Base-by-base conservation (phyloP, 1,140 invertebrate species). In the Pseudomyrmex dendroicus region DNA sequence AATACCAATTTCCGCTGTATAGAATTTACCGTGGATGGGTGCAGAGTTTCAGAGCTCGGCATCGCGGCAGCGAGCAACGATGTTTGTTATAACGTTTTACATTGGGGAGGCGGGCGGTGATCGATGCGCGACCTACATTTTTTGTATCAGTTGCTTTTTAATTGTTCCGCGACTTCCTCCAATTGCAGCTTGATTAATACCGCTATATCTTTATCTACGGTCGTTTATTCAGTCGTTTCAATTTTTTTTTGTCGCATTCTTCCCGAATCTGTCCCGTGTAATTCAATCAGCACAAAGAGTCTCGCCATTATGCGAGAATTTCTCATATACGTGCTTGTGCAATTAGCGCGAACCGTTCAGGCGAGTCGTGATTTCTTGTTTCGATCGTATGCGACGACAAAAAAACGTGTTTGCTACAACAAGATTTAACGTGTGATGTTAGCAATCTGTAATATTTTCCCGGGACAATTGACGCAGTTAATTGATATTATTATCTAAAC, bases 1-100 rank as follows among this genome's bases (percentile, higher is more conserved):
- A 88, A 87, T 84, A 87, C 78, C 87, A 84, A 82, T 82, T 87
- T 77, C 76, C 73, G 63, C 62, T 57, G 72, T 76, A 82, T 73
- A 77, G 76, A 73, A 82, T 88, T 87, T 82, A 35, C 72, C 44
- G 48, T 52, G 56, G 25, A 1, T 50, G 56, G 17, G 17, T 86
- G 46, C 74, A 57, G 74, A 52, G 48, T 86, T 82, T 52, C 64
- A 59, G 25, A 17, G 52, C 57, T 82, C 64, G 20, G 25, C 25
- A 3, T 25, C 25, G 25, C 25, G 25, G 25, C 2, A 9, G 61
- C 56, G 74, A 15, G 15, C 63, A 62, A 5, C 12, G 46, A 82
- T 63, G 70, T 82, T 74, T 82, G 72, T 74, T 82, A 63, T 35
- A 35, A 35, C 78, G 25, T 74, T 74, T 54, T 48, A 20, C 70